Evolutionary conservation across 1,140 invertebrate species (phyloP).

Genomic region (Phortica variegata): DNA sequence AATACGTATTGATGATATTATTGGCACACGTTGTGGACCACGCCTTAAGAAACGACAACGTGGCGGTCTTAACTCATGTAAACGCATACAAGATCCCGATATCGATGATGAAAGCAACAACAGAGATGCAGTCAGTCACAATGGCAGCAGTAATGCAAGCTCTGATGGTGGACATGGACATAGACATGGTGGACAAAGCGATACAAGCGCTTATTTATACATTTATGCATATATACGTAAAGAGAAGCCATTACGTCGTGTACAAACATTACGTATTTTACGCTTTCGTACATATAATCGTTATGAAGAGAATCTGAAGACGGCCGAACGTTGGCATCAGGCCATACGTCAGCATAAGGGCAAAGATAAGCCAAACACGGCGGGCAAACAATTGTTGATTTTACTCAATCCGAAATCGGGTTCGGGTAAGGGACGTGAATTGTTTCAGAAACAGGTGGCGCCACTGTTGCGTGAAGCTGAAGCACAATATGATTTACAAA

Average conservation of each 20-base stretch:
- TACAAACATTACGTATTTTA: conserved; percentile 77
- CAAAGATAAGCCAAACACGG: background rate
- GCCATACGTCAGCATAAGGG: conserved; percentile 52
- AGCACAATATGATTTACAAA: conserved; percentile 78
- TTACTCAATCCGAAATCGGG: conserved; percentile 94
- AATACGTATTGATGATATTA: conserved; percentile 72
- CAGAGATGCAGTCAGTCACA: conserved; percentile 6
- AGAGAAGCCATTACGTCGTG: conserved; percentile 65
- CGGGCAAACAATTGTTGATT: conserved; percentile 64
- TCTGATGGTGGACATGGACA: background rate
- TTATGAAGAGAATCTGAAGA: conserved; percentile 78
- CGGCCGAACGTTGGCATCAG: conserved; percentile 76
- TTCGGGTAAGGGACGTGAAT: conserved; percentile 76
- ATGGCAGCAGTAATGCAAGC: background rate
- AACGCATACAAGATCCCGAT: conserved; percentile 63
- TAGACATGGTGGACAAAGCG: conserved; percentile 58
- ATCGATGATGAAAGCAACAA: conserved; percentile 1
- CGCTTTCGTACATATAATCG: conserved; percentile 75
- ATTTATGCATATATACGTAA: conserved; percentile 82
- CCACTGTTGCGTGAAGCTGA: conserved; percentile 85
- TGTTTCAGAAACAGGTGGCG: conserved; percentile 82
- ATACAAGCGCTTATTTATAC: conserved; percentile 80
- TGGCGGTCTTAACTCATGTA: conserved; percentile 59
- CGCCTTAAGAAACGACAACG: conserved; percentile 68
- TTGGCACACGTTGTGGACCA: conserved; percentile 76